Conservation (phyloP, 2,113 vertebrate genomes). For the Nothobranchius kuhntae region DNA sequence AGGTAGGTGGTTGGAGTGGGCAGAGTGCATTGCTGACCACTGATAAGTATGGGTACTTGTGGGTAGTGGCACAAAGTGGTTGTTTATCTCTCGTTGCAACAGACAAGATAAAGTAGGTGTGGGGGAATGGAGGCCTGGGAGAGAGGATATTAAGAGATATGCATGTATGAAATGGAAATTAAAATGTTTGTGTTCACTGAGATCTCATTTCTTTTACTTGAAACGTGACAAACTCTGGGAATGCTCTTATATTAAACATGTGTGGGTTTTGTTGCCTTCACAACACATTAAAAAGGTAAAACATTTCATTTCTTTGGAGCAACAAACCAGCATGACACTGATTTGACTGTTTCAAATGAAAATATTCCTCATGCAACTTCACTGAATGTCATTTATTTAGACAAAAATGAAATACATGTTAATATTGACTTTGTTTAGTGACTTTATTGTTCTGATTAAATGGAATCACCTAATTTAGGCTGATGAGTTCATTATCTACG, state of each 20-base stretch:
- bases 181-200: background rate
- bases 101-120: slow-evolving; percentile 27
- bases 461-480: background rate
- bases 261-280: slow-evolving; percentile 1
- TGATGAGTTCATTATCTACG: background rate
- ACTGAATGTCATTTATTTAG: slow-evolving; percentile 9
- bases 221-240: slow-evolving; percentile 14
- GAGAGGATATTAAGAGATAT: background rate
- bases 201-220: background rate
- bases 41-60: slow-evolving; percentile 47
- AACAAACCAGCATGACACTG: background rate
- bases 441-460: slow-evolving; percentile 11
- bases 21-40: slow-evolving; percentile 35
- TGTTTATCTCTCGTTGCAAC: slow-evolving; percentile 35
- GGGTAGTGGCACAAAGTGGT: slow-evolving; percentile 37
- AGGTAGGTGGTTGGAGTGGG: slow-evolving; percentile 17
- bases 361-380: slow-evolving; percentile 18
- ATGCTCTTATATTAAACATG: background rate
- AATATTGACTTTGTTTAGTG: slow-evolving; percentile 5
- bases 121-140: background rate
- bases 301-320: slow-evolving; percentile 1
- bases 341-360: background rate
- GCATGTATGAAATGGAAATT: background rate
- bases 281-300: slow-evolving; percentile 4
- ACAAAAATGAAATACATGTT: slow-evolving; percentile 27